phyloP scores from a whole-genome alignment of 2,113 vertebrate genomes.

The Pipa parva region DNA sequence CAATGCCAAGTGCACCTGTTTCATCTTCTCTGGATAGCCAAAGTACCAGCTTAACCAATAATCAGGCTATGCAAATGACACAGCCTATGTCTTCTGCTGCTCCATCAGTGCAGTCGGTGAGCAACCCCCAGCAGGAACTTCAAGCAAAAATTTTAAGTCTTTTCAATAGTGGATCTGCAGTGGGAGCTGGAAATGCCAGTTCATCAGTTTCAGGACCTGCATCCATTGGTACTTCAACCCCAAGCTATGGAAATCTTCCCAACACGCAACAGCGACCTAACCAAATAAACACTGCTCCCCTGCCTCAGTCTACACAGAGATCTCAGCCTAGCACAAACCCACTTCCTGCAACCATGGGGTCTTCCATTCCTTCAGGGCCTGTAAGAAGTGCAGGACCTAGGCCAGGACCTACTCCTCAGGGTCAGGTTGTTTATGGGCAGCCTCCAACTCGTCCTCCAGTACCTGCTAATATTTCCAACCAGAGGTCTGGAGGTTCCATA shows the following conservation, averaged over 20 bases:
- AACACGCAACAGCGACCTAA: constrained; percentile 40
- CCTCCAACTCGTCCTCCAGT: constrained; percentile 62
- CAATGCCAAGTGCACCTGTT: constrained; percentile 59
- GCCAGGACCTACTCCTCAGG: constrained; percentile 54
- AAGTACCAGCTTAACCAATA: constrained; percentile 51
- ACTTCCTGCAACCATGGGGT: constrained; percentile 57
- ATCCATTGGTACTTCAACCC: constrained; percentile 47
- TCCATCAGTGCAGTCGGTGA: constrained; percentile 51
- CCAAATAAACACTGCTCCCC: constrained; percentile 45
- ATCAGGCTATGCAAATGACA: constrained; percentile 58
- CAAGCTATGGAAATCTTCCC: constrained; percentile 64
- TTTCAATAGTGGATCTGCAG: constrained; percentile 82
- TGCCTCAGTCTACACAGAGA: constrained; percentile 61
- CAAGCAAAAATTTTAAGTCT: constrained; percentile 97
- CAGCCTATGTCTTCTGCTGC: constrained; percentile 62
- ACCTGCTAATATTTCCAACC: constrained; percentile 54
- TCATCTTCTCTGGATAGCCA: constrained; percentile 61
- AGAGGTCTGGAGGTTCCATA: constrained; percentile 65
- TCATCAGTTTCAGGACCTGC: constrained; percentile 45
- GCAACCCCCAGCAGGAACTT: constrained; percentile 84
- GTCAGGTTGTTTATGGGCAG: constrained; percentile 59
- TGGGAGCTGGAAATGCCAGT: constrained; percentile 71
- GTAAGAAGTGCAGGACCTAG: constrained; percentile 58
- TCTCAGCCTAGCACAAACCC: constrained; percentile 61
- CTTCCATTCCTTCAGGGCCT: constrained; percentile 50